A percentile compares a stretch with the other conserved stretches of the same genome.
Conservation (phyloP, 2,888 invertebrate species). For the Melieria crassipennis region DNA sequence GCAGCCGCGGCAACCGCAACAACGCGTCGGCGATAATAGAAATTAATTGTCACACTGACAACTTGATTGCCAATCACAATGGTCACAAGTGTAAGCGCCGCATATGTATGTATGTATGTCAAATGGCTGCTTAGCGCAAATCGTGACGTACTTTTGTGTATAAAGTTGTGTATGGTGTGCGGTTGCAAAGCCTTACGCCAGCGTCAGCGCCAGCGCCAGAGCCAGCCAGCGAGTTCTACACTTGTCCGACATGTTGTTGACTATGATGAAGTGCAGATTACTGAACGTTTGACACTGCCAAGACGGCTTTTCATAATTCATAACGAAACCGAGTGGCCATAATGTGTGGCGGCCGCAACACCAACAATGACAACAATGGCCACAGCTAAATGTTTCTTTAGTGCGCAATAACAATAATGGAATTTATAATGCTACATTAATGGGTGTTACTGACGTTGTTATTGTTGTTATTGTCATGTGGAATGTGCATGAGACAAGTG, state of each 20-base stretch:
- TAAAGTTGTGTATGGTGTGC: not conserved
- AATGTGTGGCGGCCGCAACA: too few species aligned
- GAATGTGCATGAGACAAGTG: too few species aligned
- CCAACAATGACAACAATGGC: too few species aligned
- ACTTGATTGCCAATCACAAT: slow-evolving; percentile 30
- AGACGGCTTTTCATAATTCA: slow-evolving; percentile 23
- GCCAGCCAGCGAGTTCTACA: slow-evolving; percentile 11
- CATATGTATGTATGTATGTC: not conserved
- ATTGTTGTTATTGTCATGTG: too few species aligned
- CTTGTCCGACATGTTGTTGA: slow-evolving; percentile 40
- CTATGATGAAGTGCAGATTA: slow-evolving; percentile 46
- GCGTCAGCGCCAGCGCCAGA: slow-evolving; percentile 4
- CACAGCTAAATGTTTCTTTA: too few species aligned
- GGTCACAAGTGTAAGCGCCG: slow-evolving; percentile 23
- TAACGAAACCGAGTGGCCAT: not conserved
- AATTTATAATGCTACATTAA: too few species aligned
- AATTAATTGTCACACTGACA: slow-evolving; percentile 32
- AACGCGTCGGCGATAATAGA: slow-evolving; percentile 21
- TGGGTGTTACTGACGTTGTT: too few species aligned
- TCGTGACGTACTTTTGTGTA: not conserved
- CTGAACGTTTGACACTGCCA: slow-evolving; percentile 46
- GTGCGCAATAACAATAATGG: too few species aligned
- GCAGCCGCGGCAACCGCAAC: too few species aligned
- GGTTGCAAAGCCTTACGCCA: not conserved
- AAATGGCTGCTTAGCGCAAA: slow-evolving; percentile 5